Evolutionary conservation across 64 coral and sea anemone species (phyloP), one percentile per base, ranked within the genome.

Genomic region (Acropora tenuis): DNA sequence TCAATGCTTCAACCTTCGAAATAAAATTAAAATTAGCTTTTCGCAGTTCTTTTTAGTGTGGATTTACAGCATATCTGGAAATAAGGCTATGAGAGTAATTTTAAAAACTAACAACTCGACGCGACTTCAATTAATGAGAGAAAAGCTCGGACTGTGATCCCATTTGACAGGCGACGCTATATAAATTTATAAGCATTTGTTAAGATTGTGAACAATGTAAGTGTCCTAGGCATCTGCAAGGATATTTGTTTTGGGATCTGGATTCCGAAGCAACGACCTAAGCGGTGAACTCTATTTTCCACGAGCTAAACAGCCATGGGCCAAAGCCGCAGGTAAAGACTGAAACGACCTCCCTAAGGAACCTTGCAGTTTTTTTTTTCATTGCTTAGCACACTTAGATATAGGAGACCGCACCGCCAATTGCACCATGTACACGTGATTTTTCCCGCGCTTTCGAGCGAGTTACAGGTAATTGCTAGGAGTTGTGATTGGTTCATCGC

Each of bases 51-150:
- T 73, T 73, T 73, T 16, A 16, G 71, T 73, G 71, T 73, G 71
- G n/a, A 73, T 19, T 73, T 41, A 73, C 16, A 73, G 71, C 71
- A 73, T 73, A 73, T 73, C 71, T 73, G 71, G 71, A 73, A 73
- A 73, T 30, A 73, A 73, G 71, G n/a, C 71, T 73, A 73, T 73
- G 18, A 73, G n/a, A 73, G 41, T 73, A 73, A 73, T 73, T 30
- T 73, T 43, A 73, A 73, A 30, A 30, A 40, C n/a, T 30, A 73
- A 73, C 71, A 19, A 73, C 71, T 73, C 71, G n/a, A 73, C 71
- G 18, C 71, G n/a, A 30, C 18, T 73, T 30, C 18, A 40, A 10
- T 6, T 73, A 73, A 73, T 30, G n/a, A 20, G n/a, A 73, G 71
- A 73, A 73, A 73, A 73, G 71, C 71, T 73, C 17, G 71, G 71